phyloP scores from a whole-genome alignment of 1,140 invertebrate genomes.

The Mercenaria mercenaria region DNA sequence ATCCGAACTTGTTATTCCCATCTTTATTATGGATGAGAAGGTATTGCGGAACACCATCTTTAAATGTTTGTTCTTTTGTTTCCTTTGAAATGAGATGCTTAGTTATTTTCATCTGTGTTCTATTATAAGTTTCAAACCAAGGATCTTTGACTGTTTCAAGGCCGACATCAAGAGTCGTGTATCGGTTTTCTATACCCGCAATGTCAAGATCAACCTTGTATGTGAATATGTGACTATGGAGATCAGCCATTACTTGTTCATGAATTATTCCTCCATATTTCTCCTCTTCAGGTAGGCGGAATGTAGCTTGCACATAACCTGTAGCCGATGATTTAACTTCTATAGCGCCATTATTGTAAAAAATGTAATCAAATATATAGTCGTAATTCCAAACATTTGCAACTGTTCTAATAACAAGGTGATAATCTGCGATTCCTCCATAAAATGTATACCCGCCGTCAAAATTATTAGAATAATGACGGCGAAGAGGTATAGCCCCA shows the following conservation, averaged over 20 bases:
- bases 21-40: conserved; percentile 73
- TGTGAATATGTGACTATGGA: conserved; percentile 82
- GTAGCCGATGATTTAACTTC: conserved; percentile 77
- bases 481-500: conserved; percentile 76
- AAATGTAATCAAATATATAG: conserved; percentile 84
- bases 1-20: conserved; percentile 70
- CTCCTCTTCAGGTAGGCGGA: conserved; percentile 62
- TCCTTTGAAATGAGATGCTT: conserved; percentile 65
- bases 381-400: conserved; percentile 81
- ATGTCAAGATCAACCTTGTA: conserved; percentile 82
- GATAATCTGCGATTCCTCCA: conserved; percentile 75
- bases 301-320: conserved; percentile 79
- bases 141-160: conserved; percentile 66
- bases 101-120: conserved; percentile 73
- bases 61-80: conserved; percentile 46
- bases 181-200: conserved; percentile 73
- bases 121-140: conserved; percentile 65
- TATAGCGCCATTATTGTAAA: conserved; percentile 82
- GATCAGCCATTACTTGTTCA: conserved; percentile 72
- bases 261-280: conserved; percentile 72
- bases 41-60: conserved; percentile 63
- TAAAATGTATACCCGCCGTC: conserved; percentile 70
- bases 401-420: conserved; percentile 80
- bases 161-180: conserved; percentile 73
- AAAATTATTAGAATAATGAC: conserved; percentile 73